These are phyloP conservation scores for Xylota segnis DNA, from an alignment of 2,888 invertebrate genomes.

Conservation along the genomic window DNA sequence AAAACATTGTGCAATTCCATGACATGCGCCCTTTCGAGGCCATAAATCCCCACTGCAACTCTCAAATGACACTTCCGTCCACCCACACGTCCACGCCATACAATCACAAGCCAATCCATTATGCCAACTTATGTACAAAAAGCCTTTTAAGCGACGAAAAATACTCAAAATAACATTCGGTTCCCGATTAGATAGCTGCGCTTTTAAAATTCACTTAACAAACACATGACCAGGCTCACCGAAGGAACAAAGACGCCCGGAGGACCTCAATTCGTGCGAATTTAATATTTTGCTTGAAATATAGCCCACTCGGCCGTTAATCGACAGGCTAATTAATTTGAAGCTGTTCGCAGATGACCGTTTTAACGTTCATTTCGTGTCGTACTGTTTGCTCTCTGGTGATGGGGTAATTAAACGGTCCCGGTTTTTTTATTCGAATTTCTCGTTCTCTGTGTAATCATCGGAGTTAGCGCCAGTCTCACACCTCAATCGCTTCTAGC, in stretches of 20 bases:
- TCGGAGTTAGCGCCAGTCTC: conserved; percentile 47
- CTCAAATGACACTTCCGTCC: conserved; percentile 47
- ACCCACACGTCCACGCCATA: conserved; percentile 34
- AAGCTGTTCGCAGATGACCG: conserved; percentile 36
- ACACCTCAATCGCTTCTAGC: conserved; percentile 57
- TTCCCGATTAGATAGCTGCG: conserved; percentile 71
- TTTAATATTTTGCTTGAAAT: conserved; percentile 65
- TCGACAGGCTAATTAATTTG: conserved; percentile 75
- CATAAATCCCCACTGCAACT: conserved; percentile 46
- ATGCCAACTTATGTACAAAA: conserved; percentile 57
- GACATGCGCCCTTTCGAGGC: conserved; percentile 15
- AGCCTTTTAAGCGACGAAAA: conserved; percentile 68
- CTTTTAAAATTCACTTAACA: conserved; percentile 76
- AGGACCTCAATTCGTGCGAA: conserved; percentile 35
- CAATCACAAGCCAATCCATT: conserved; percentile 58
- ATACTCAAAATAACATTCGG: conserved; percentile 72
- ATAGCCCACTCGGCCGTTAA: conserved; percentile 54
- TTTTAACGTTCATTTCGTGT: conserved; percentile 46
- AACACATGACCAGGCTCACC: conserved; percentile 27
- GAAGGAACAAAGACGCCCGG: conserved; percentile 36
- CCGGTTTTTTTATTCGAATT: conserved; percentile 47
- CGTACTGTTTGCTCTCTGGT: conserved; percentile 39
- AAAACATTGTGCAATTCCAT: conserved; percentile 24
- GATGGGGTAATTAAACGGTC: conserved; percentile 72
- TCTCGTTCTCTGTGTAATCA: conserved; percentile 25